A percentile compares a stretch with the other conserved stretches of the same genome.
Evolutionary conservation across 2,888 invertebrate genomes (phyloP).

Genomic region (Eucera pruinosa): DNA sequence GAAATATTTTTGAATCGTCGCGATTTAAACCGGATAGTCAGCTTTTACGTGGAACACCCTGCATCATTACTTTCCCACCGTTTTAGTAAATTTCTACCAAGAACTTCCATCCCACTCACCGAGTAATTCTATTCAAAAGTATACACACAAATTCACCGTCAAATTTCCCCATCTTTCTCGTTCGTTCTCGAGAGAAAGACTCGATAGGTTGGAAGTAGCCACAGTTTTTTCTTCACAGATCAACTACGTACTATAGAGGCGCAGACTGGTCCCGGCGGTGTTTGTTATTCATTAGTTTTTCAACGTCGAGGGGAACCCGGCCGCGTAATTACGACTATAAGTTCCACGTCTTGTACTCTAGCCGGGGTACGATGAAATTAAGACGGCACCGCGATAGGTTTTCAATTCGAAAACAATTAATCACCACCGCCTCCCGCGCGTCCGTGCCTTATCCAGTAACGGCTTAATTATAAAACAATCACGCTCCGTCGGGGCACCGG

Average conservation of each 20-base stretch:
- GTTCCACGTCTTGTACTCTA: constrained; percentile 54
- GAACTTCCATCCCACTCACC: no score
- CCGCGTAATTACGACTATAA: constrained; percentile 58
- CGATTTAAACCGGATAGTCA: no score
- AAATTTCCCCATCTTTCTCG: background rate
- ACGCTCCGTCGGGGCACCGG: constrained; percentile 71
- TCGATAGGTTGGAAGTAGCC: background rate
- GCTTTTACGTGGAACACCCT: no score
- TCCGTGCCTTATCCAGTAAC: constrained; percentile 76
- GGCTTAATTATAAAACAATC: constrained; percentile 84
- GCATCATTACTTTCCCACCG: no score
- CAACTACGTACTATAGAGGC: background rate
- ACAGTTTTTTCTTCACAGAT: background rate
- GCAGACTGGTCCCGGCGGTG: constrained; percentile 34
- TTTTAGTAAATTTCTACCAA: no score
- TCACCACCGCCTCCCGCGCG: constrained; percentile 76
- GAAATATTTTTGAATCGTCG: no score
- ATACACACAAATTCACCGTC: background rate
- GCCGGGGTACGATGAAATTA: constrained; percentile 69
- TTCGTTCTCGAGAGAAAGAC: background rate
- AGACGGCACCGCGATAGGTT: constrained; percentile 79
- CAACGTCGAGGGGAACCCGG: constrained; percentile 24
- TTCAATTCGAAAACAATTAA: constrained; percentile 84
- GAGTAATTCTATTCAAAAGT: background rate
- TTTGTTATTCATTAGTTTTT: constrained; percentile 56